Evolutionary conservation across 2,888 invertebrate species (phyloP).

Genomic region (Osmoderma eremita): DNA sequence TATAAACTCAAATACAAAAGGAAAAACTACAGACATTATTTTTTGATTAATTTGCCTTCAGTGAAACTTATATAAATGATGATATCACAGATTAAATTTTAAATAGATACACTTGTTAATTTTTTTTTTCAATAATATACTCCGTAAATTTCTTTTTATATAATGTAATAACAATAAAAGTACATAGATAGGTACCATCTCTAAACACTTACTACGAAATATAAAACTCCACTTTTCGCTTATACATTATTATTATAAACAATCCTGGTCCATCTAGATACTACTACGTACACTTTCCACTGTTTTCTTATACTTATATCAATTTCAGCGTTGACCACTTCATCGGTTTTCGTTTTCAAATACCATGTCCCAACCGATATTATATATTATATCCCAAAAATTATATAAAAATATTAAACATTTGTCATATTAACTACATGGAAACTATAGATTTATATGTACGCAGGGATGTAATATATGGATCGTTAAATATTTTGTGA

Average conservation of each 20-base stretch:
- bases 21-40: constrained; percentile 26
- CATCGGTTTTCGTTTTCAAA: too few species aligned
- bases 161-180: constrained; percentile 31
- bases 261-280: not conserved
- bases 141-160: constrained; percentile 17
- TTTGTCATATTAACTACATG: not conserved
- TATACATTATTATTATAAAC: constrained; percentile 5
- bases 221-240: constrained; percentile 12
- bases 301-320: too few species aligned
- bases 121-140: constrained; percentile 25
- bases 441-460: not conserved
- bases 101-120: constrained; percentile 26
- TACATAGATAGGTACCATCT: constrained; percentile 18
- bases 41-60: constrained; percentile 34
- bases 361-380: too few species aligned
- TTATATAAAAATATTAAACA: not conserved
- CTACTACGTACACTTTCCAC: not conserved
- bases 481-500: constrained; percentile 22
- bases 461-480: not conserved
- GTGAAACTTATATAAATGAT: constrained; percentile 39
- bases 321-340: too few species aligned
- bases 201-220: constrained; percentile 9
- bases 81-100: constrained; percentile 44
- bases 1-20: constrained; percentile 36
- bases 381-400: not conserved